Conservation (phyloP, 1,140 invertebrate genomes). For the Maconellicoccus hirsutus region DNA sequence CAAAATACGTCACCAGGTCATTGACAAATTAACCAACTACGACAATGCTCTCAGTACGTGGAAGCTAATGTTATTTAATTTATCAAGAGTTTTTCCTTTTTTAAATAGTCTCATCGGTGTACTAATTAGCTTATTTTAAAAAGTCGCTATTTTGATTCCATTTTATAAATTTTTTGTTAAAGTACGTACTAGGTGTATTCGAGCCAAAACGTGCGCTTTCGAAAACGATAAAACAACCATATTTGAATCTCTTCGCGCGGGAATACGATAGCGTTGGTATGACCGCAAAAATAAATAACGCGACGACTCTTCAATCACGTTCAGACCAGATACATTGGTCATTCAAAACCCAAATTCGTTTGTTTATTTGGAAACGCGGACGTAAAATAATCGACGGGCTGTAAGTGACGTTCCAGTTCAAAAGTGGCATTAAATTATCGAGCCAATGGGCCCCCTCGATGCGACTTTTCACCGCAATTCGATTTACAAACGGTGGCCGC, state of each 20-base stretch:
- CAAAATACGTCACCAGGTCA: too few species aligned
- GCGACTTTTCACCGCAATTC: conserved; percentile 7
- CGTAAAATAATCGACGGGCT: conserved; percentile 7
- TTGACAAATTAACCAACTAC: too few species aligned
- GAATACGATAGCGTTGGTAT: background rate
- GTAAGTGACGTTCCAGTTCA: conserved; percentile 2
- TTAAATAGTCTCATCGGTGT: too few species aligned
- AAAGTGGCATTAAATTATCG: conserved; percentile 4
- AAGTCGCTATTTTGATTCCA: too few species aligned
- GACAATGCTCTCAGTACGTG: too few species aligned
- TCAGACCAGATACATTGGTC: background rate
- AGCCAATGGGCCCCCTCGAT: background rate
- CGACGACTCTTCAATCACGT: conserved; percentile 7
- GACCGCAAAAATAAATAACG: conserved; percentile 4
- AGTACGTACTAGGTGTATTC: background rate
- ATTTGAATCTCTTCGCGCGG: background rate
- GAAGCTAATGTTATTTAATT: too few species aligned
- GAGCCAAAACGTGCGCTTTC: background rate
- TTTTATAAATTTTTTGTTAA: too few species aligned
- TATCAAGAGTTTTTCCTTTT: too few species aligned
- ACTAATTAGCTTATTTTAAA: too few species aligned
- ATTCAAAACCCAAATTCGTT: conserved; percentile 9
- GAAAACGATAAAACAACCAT: background rate
- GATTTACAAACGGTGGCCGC: background rate
- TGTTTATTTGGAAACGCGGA: background rate